These are phyloP conservation scores for Agapornis canus DNA, from an alignment of 2,797 vertebrate species.

Conservation along the genomic window DNA sequence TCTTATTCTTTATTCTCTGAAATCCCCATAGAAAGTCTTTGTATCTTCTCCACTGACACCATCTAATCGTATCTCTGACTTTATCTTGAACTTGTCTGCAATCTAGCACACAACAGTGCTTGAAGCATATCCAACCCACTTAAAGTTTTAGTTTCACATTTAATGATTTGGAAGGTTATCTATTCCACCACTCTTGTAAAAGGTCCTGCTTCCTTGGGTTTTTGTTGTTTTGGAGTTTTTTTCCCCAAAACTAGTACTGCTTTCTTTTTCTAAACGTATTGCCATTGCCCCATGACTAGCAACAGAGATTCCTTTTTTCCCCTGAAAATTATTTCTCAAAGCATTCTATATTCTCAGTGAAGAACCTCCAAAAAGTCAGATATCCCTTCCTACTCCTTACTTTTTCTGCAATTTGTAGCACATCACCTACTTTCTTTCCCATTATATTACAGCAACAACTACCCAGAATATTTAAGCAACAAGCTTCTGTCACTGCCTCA, in stretches of 20 bases:
- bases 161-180: background rate
- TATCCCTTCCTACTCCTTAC: background rate
- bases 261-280: background rate
- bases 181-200: background rate
- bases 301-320: background rate
- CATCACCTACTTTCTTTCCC: background rate
- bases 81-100: background rate
- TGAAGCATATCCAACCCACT: background rate
- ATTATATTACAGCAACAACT: background rate
- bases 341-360: background rate
- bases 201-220: background rate
- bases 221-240: background rate
- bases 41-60: background rate
- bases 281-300: accelerated
- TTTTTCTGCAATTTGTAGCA: background rate
- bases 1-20: background rate
- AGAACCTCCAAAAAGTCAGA: background rate
- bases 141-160: background rate
- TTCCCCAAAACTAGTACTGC: background rate
- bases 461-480: background rate
- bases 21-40: slow-evolving; percentile 18
- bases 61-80: background rate
- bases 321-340: background rate
- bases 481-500: background rate
- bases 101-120: background rate